These are phyloP conservation scores for Chanos chanos DNA, from an alignment of 2,797 vertebrate genomes.

Conservation along the genomic window DNA sequence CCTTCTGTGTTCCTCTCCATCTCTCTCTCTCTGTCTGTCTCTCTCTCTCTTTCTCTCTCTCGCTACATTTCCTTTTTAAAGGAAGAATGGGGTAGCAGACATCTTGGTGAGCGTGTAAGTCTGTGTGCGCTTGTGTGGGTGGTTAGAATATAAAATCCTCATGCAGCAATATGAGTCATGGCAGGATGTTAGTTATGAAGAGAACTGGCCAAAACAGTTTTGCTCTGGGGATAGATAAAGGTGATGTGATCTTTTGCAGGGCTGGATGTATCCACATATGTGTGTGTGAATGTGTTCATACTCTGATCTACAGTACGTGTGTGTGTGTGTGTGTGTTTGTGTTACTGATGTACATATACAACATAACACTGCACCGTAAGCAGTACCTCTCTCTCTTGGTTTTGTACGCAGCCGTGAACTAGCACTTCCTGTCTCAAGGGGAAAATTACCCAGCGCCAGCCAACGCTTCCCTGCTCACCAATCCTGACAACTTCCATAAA, in stretches of 20 bases:
- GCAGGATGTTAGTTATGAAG: no score
- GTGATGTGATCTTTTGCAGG: no score
- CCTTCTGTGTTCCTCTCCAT: constrained; percentile 6
- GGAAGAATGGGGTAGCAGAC: no score
- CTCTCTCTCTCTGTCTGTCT: constrained; percentile 6
- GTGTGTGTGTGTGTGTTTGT: constrained; percentile 1
- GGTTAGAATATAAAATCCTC: no score
- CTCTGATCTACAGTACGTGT: constrained; percentile 17
- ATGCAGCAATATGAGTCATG: no score
- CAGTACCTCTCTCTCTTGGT: constrained; percentile 60
- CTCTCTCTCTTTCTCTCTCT: no score
- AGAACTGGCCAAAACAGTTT: no score
- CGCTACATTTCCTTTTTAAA: no score
- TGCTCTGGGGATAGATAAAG: no score
- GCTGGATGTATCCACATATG: no score
- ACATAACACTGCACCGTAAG: constrained; percentile 43
- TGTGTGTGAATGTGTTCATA: constrained; percentile 35
- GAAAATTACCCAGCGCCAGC: constrained; percentile 81
- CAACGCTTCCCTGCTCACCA: constrained; percentile 66
- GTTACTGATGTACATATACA: constrained; percentile 29
- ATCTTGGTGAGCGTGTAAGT: neutral
- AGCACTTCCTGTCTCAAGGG: constrained; percentile 78
- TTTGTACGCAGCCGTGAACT: constrained; percentile 65
- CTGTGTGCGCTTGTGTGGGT: neutral
- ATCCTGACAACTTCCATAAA: constrained; percentile 99